These are phyloP conservation scores for Danio tinwini DNA, from an alignment of 2,797 vertebrate genomes.

Conservation along the genomic window DNA sequence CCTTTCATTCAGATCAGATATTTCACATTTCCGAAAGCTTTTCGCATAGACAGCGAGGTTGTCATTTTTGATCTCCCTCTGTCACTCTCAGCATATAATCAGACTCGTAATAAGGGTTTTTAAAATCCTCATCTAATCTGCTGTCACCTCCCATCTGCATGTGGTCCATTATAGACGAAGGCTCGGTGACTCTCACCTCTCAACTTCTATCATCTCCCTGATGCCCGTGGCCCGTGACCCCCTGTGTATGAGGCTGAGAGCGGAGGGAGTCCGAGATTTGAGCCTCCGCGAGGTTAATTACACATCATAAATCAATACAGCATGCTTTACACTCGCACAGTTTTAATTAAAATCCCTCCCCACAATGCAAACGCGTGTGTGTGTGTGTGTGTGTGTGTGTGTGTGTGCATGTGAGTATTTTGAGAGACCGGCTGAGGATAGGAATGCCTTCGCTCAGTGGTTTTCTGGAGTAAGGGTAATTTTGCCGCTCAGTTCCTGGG, in stretches of 20 bases:
- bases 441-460: constrained; percentile 25
- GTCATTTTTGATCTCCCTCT: background rate
- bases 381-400: constrained; percentile 13
- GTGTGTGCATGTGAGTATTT: constrained; percentile 37
- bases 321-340: constrained; percentile 42
- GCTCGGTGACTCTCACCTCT: constrained; percentile 20
- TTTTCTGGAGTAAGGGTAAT: constrained; percentile 44
- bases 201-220: constrained; percentile 29
- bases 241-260: constrained; percentile 21
- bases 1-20: constrained; percentile 23
- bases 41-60: background rate
- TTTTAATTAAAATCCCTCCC: constrained; percentile 57
- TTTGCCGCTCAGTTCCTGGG: background rate
- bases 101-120: constrained; percentile 14
- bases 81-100: background rate
- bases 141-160: constrained; percentile 40
- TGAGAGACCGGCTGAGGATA: constrained; percentile 4
- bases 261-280: constrained; percentile 34
- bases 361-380: constrained; percentile 24
- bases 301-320: constrained; percentile 66
- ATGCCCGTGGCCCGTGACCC: constrained; percentile 17
- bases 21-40: background rate
- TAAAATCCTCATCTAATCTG: constrained; percentile 36
- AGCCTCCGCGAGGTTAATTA: constrained; percentile 64
- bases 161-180: constrained; percentile 35